Base-by-base conservation (phyloP, 2,888 invertebrate species). In the Pseudoips prasinana region DNA sequence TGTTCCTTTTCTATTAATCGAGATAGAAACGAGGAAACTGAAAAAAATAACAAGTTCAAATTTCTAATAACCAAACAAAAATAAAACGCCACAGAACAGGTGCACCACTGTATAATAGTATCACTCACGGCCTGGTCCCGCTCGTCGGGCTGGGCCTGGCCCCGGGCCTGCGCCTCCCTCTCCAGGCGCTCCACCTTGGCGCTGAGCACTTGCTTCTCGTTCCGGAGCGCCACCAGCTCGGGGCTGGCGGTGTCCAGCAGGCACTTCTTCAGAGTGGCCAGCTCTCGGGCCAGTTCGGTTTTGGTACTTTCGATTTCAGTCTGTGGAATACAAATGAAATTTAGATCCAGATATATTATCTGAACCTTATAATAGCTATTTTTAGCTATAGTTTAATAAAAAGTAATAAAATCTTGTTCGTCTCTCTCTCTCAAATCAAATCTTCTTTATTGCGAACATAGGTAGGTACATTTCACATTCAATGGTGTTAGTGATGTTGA, bases 221-320 rank as follows among this genome's bases (percentile, higher is more conserved):
- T 29, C 7, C 75, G 66, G 11, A 74, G 74, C 3, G 76, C 36
- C 8, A 56, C 56, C 29, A 75, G 71, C 39, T 84, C 85, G 14
- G 81, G 75, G 6, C 69, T 65, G 61, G 45, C 27, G 5, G 41
- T 31, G 4, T 61, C 67, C 0, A 56, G 29, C 10, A 91, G 46
- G 39, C 80, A 83, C 43, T 76, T 58, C 68, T 67, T 75, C 6
- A 90, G 64, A 0, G 73, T 62, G 1, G 78, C 67, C 3, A 90
- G 73, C 58, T 90, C 84, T 6, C 73, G 74, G 5, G 78, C 70
- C 23, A 90, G 52, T 8, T 81, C 74, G 0, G 62, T 55, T 33
- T 84, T 86, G 46, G 90, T 90, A 22, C 71, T 67, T 43, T 89
- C 86, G 18, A 90, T 72, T 55, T 90, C 89, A 14, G 73, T 83